These are phyloP conservation scores for Hemistola chrysoprasaria DNA, from an alignment of 2,888 invertebrate species.

Conservation along the genomic window DNA sequence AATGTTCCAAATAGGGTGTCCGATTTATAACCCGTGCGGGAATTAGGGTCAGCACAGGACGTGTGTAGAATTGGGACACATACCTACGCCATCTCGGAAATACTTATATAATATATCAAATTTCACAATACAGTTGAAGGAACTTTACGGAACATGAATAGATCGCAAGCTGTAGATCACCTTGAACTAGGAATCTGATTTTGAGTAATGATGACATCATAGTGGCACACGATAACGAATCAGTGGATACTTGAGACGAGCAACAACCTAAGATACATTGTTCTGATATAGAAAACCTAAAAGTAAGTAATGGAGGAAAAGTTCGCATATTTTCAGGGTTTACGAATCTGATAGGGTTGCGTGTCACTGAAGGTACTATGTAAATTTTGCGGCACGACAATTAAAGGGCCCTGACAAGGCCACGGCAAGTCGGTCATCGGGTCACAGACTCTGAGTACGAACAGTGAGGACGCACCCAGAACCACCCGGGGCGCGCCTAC, in stretches of 20 bases:
- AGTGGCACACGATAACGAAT: conserved; percentile 19
- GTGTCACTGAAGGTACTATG: conserved; percentile 47
- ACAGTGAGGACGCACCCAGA: conserved; percentile 72
- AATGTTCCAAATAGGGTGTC: conserved; percentile 60
- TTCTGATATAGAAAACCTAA: too few species aligned
- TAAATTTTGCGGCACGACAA: conserved; percentile 53
- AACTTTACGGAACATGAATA: background rate
- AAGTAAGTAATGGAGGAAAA: conserved; percentile 3
- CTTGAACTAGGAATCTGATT: conserved; percentile 8
- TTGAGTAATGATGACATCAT: conserved; percentile 21
- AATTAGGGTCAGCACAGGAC: conserved; percentile 63
- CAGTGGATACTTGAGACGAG: conserved; percentile 18
- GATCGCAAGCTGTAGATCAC: conserved; percentile 5
- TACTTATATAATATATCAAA: too few species aligned
- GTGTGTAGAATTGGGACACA: conserved; percentile 50
- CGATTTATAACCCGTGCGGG: conserved; percentile 62
- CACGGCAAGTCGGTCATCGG: conserved; percentile 71
- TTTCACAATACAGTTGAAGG: conserved; percentile 2
- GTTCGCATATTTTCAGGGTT: background rate
- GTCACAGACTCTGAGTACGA: conserved; percentile 66
- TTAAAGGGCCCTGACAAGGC: conserved; percentile 59
- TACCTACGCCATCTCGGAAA: too few species aligned
- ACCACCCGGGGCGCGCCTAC: conserved; percentile 58
- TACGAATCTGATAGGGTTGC: conserved; percentile 33
- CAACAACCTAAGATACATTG: conserved; percentile 16